A percentile compares a stretch with the other conserved stretches of the same genome.
Conservation (phyloP, 1,140 invertebrate genomes). For the Piezodorus guildinii region DNA sequence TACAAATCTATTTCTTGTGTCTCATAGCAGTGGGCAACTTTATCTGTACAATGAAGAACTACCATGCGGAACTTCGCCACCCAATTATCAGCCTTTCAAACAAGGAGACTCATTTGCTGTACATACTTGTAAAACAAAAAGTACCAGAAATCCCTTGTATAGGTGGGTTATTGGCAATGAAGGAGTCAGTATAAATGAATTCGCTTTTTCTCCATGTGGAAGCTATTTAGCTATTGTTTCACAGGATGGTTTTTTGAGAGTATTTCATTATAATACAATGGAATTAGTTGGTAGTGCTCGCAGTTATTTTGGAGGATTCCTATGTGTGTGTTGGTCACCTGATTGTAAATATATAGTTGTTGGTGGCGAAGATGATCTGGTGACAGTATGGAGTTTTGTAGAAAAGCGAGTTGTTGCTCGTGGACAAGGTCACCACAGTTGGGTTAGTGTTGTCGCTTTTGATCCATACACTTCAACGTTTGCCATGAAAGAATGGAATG, state of each 20-base stretch:
- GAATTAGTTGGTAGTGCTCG: constrained; percentile 81
- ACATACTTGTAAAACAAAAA: constrained; percentile 93
- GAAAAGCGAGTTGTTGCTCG: constrained; percentile 89
- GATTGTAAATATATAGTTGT: constrained; percentile 91
- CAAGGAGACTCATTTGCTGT: constrained; percentile 88
- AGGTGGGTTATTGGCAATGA: constrained; percentile 76
- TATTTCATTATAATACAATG: constrained; percentile 96
- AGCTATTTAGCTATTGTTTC: constrained; percentile 84
- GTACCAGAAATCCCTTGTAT: constrained; percentile 88
- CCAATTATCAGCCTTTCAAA: constrained; percentile 90
- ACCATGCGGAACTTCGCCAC: constrained; percentile 67
- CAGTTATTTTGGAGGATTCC: constrained; percentile 92
- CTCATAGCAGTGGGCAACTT: constrained; percentile 91
- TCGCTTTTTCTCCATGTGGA: constrained; percentile 92
- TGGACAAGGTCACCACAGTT: constrained; percentile 88
- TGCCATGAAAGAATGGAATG: constrained; percentile 41
- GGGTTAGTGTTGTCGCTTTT: constrained; percentile 95
- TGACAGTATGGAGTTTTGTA: constrained; percentile 92
- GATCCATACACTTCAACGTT: constrained; percentile 77
- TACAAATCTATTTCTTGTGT: constrained; percentile 82
- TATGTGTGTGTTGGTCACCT: constrained; percentile 96
- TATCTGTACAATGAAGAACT: constrained; percentile 97
- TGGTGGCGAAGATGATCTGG: constrained; percentile 96
- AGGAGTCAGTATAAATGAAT: constrained; percentile 83
- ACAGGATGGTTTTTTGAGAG: constrained; percentile 90